Percentiles rank a stretch among this genome's conserved stretches.
phyloP scores from a whole-genome alignment of 2,888 invertebrate genomes.

The Matsumyia berberina region DNA sequence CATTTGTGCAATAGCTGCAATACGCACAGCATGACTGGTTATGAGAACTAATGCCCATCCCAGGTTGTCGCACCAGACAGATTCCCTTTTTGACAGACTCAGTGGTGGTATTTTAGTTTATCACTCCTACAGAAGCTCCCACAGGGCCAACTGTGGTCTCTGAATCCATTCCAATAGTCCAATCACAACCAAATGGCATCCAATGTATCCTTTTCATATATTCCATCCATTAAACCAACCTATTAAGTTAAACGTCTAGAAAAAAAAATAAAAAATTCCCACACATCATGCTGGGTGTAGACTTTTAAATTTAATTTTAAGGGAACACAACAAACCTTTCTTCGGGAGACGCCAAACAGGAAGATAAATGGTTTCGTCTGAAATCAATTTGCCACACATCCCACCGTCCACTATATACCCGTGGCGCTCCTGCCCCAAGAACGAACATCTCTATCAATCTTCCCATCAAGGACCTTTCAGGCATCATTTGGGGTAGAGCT shows the following conservation, averaged over 20 bases:
- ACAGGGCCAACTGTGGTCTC: too few species aligned
- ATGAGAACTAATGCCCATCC: too few species aligned
- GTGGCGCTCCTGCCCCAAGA: background rate
- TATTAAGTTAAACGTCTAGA: background rate
- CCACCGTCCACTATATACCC: conserved; percentile 1
- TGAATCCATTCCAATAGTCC: too few species aligned
- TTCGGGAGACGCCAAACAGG: conserved; percentile 20
- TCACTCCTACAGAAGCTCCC: too few species aligned
- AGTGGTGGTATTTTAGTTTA: too few species aligned
- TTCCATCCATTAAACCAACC: background rate
- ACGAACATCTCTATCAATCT: conserved; percentile 55
- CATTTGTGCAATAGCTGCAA: too few species aligned
- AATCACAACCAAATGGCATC: too few species aligned
- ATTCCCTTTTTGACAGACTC: too few species aligned
- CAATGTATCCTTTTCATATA: too few species aligned
- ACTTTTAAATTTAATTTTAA: conserved; percentile 8
- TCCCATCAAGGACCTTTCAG: conserved; percentile 54
- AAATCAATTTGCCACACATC: conserved; percentile 67
- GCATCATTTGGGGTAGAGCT: background rate
- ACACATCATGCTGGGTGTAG: background rate
- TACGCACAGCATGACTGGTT: too few species aligned
- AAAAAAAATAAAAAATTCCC: background rate
- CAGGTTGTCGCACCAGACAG: too few species aligned
- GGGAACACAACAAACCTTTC: background rate
- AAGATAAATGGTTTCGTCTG: conserved; percentile 70